Conservation (phyloP, 2,888 invertebrate genomes). For the Heliconius cydno region DNA sequence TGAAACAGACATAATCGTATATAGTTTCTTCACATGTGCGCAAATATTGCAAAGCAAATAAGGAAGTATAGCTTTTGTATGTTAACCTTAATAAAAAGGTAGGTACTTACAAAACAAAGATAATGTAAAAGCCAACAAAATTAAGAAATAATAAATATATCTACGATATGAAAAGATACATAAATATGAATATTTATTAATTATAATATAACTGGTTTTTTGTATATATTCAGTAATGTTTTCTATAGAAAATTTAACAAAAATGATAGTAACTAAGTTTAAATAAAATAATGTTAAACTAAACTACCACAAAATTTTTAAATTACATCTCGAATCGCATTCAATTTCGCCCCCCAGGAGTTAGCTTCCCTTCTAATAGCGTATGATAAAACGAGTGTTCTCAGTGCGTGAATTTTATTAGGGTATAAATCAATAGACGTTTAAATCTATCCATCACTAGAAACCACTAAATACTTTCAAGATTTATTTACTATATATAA, state of each 20-base stretch:
- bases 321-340: conserved; percentile 62
- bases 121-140: too few species aligned
- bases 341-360: conserved; percentile 64
- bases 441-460: not conserved
- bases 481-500: not conserved
- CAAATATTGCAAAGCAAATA: too few species aligned
- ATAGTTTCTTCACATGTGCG: too few species aligned
- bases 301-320: conserved; percentile 32
- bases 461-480: not conserved
- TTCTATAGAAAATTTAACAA: not conserved
- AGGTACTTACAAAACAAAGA: too few species aligned
- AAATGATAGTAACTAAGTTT: not conserved
- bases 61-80: too few species aligned
- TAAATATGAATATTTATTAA: too few species aligned
- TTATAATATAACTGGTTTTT: too few species aligned
- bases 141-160: too few species aligned
- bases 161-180: too few species aligned
- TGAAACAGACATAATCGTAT: too few species aligned
- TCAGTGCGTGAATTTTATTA: conserved; percentile 76
- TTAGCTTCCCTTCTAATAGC: conserved; percentile 64
- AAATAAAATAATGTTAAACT: not conserved
- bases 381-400: conserved; percentile 66
- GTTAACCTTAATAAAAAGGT: too few species aligned
- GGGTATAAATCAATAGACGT: conserved; percentile 71
- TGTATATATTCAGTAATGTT: not conserved